phyloP scores from a whole-genome alignment of 1,140 invertebrate genomes.

The Plectrocnemia conspersa region DNA sequence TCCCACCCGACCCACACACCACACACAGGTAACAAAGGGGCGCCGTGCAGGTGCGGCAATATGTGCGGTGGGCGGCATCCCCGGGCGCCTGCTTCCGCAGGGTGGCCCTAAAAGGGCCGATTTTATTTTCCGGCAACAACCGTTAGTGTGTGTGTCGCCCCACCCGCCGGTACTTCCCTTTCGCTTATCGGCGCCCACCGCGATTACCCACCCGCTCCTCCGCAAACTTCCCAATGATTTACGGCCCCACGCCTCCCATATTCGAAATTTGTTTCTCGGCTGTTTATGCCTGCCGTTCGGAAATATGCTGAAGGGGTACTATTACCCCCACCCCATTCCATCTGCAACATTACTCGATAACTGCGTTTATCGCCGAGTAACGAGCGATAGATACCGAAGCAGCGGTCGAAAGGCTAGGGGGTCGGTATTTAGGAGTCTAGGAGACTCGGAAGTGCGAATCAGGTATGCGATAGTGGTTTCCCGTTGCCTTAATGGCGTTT shows the following conservation, averaged over 20 bases:
- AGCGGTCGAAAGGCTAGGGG: too few relatives aligned
- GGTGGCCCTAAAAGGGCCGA: neutral
- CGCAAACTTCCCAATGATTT: constrained; percentile 1
- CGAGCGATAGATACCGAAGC: too few relatives aligned
- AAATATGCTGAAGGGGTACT: too few relatives aligned
- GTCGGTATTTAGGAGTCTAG: too few relatives aligned
- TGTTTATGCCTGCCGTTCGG: too few relatives aligned
- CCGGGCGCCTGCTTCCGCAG: neutral
- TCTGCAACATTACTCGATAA: too few relatives aligned
- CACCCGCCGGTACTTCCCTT: neutral
- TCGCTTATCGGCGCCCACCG: neutral
- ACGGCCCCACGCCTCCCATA: neutral
- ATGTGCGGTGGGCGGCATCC: neutral
- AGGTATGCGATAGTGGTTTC: too few relatives aligned
- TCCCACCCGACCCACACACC: neutral
- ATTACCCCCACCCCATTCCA: too few relatives aligned
- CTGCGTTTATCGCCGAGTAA: too few relatives aligned
- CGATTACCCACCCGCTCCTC: neutral
- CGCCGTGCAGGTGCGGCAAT: neutral
- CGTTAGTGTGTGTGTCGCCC: neutral
- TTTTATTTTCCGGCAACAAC: neutral
- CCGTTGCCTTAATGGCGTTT: too few relatives aligned
- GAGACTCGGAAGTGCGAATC: too few relatives aligned
- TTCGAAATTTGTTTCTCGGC: constrained; percentile 1
- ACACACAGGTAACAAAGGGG: neutral